These are phyloP conservation scores for Orthonyx spaldingii DNA, from an alignment of 2,113 vertebrate species.

Conservation along the genomic window DNA sequence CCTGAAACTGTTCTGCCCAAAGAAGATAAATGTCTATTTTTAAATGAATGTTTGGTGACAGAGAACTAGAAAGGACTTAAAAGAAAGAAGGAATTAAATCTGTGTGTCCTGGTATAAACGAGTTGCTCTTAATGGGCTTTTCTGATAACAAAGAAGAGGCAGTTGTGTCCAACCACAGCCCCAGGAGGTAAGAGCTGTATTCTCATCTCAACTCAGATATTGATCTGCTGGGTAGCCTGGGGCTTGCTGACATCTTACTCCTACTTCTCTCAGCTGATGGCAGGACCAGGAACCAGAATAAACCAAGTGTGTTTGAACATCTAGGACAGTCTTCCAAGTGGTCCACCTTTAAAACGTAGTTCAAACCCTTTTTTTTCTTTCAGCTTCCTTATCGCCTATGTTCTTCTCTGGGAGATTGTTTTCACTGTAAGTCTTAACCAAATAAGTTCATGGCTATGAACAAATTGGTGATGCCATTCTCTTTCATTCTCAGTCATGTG, in stretches of 20 bases:
- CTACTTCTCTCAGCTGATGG: neutral
- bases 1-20: neutral
- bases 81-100: conserved; percentile 17
- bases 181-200: neutral
- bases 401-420: neutral
- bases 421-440: neutral
- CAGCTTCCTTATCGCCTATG: neutral
- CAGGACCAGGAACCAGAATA: neutral
- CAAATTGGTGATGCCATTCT: neutral
- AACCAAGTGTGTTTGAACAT: neutral
- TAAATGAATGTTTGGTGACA: neutral
- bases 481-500: neutral
- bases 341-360: neutral
- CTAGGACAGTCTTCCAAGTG: neutral
- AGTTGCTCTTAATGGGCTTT: neutral
- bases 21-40: neutral
- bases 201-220: neutral
- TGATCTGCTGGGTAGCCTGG: neutral
- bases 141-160: neutral
- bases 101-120: neutral
- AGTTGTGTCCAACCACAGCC: neutral
- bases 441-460: neutral
- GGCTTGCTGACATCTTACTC: neutral
- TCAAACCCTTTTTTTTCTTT: neutral
- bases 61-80: neutral